Evolutionary conservation across 2,797 vertebrate genomes (phyloP), one percentile per base, ranked within the genome.

Genomic region (Coreius guichenoti): DNA sequence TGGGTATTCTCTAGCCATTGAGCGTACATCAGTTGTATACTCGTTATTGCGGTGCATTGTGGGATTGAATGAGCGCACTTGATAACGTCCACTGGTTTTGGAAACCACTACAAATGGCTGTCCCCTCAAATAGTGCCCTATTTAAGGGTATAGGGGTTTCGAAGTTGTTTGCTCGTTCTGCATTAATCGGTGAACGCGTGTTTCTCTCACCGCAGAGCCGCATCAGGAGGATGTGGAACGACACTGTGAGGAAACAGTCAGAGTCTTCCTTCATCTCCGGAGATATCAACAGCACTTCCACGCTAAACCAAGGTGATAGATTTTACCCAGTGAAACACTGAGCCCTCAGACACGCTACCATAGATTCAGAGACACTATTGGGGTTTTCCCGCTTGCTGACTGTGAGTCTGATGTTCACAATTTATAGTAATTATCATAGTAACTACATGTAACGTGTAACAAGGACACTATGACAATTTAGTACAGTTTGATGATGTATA

Each of bases 271-370:
- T 99, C 96, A 99, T 99, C 96, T 99, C 98, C 90, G 98, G 98
- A 97, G 98, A 99, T 97, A 99, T 99, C 96, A 99, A 99, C 97
- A 99, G 98, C 95, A 98, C 98, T 95, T 99, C 98, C 93, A 98
- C 98, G 47, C 97, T 99, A 95, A 99, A 99, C 96, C 98, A 99
- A 97, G 98, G 98, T 99, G 95, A 97, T 96, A 94, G 80, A 70
- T 58, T 26, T 58, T n/a, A 13, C 56, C 11, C 6, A 5, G 56
- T 31, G n/a, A 49, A 45, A 19, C 4, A 19, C 72, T 51, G 23
- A 14, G 36, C 68, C 43, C 36, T 31, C 72, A 13, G 2, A 74
- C 47, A 49, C 16, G 11, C 23, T 61, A 61, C 56, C 12, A 5
- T n/a, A 31, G 16, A 14, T 45, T n/a, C 16, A 45, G 14, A 70